A percentile compares a stretch with the other conserved stretches of the same genome.
phyloP scores from a whole-genome alignment of 2,888 invertebrate species.

The Parnassius smintheus region DNA sequence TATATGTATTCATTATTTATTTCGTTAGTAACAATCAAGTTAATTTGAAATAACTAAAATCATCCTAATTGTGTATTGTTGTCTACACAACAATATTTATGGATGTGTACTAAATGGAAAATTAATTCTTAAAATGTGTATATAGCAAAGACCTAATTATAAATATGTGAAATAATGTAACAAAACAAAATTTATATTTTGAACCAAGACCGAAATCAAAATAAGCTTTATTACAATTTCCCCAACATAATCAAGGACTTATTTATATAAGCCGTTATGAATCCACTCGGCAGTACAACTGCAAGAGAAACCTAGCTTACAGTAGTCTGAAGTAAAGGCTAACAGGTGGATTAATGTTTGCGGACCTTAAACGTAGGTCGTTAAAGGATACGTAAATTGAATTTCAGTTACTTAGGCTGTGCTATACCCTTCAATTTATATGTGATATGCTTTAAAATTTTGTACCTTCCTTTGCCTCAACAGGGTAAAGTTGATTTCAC shows the following conservation, averaged over 20 bases:
- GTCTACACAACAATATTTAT: too few species aligned
- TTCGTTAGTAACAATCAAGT: too few species aligned
- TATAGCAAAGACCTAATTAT: too few species aligned
- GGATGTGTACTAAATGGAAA: too few species aligned
- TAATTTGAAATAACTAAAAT: too few species aligned
- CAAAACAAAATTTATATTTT: neutral
- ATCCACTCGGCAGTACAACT: conserved; percentile 12
- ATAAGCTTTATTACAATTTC: neutral
- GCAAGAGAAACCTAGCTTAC: conserved; percentile 21
- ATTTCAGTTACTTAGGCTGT: conserved; percentile 5
- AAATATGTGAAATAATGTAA: too few species aligned
- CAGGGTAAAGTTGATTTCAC: too few species aligned
- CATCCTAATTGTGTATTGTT: too few species aligned
- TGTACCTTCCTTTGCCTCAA: too few species aligned
- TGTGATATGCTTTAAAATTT: too few species aligned
- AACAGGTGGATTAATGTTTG: conserved; percentile 24
- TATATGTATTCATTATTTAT: too few species aligned
- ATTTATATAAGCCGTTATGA: conserved; percentile 17
- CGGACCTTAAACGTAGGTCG: conserved; percentile 6
- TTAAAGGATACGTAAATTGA: conserved; percentile 11
- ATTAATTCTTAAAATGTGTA: too few species aligned
- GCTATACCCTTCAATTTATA: neutral
- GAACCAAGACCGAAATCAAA: neutral
- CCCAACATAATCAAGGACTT: conserved; percentile 1
- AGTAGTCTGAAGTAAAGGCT: conserved; percentile 21